Percentiles rank a stretch among this genome's conserved stretches.
phyloP scores from a whole-genome alignment of 2,888 invertebrate genomes.

The Drepana falcataria region DNA sequence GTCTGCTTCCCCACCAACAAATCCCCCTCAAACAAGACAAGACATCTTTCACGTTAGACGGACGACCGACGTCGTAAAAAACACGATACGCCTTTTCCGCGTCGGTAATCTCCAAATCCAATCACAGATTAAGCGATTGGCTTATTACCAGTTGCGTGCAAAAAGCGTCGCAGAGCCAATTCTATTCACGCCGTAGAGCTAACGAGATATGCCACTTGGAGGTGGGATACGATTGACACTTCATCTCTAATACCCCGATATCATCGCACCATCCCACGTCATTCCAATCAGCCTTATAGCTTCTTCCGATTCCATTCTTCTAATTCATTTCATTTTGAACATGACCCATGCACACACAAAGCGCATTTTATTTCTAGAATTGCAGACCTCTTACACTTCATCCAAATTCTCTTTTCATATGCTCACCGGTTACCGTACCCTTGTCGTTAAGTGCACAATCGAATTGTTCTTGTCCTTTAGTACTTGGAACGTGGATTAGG shows the following conservation, averaged over 20 bases:
- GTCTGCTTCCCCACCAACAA: background rate
- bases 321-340: no score
- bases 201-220: constrained; percentile 15
- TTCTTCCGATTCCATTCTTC: no score
- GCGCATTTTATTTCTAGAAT: no score
- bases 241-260: background rate
- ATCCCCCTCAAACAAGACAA: constrained; percentile 3
- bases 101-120: constrained; percentile 19
- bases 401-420: no score
- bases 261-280: constrained; percentile 10
- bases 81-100: constrained; percentile 1
- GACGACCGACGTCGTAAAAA: constrained; percentile 2
- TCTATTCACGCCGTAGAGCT: constrained; percentile 15
- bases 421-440: no score
- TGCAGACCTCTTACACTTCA: no score
- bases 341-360: no score
- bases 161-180: constrained; percentile 21
- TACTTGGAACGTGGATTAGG: no score
- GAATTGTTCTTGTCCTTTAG: no score
- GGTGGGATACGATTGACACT: constrained; percentile 16
- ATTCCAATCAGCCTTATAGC: constrained; percentile 6
- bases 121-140: constrained; percentile 20
- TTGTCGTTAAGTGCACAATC: no score
- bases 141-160: constrained; percentile 20
- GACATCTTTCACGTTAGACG: background rate